Base-by-base conservation (phyloP, 1,140 invertebrate genomes). In the Ceratina japonica region DNA sequence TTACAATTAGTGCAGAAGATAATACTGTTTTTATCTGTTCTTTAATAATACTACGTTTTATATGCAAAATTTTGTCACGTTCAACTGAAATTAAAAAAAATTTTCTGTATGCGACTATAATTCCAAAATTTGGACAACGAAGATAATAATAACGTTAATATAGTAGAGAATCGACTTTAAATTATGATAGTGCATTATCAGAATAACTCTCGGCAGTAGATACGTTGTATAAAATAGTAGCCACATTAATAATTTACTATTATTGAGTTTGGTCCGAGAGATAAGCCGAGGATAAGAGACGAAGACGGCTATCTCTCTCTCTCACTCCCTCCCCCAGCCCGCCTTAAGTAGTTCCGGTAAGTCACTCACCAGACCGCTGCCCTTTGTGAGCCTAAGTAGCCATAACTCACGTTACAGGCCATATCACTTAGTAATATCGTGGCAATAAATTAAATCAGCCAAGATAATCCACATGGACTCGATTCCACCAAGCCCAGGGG, bases 361-460 rank as follows among this genome's bases (percentile, higher is more conserved):
- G 84, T 86, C 80, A 72, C 68, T 82, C 79, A 74, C 70, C 37
- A 44, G 37, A 68, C 62, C 74, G 58, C 20, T 65, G 63, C 56
- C 75, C 86, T 88, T 82, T 86, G 77, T 85, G 83, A 83, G 74
- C 75, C 78, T 86, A 87, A 89, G 88, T 86, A 88, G 79, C 86
- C 74, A 86, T 91, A 89, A 87, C 80, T 89, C 86, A 87, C 74
- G 58, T 68, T 71, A 73, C 51, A 52, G 70, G 81, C 83, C 84
- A 87, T 89, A 90, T 87, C 87, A 88, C 82, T 85, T 68, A 80
- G 87, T 86, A 89, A 91, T 92, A 90, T 83, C 87, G 85, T 75
- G 79, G 79, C 86, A 86, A 91, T 92, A 91, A 91, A 92, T 91
- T 92, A 90, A 90, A 91, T 91, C 89, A 88, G 69, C 81, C 86